Evolutionary conservation across 2,113 vertebrate species (phyloP).

Genomic region (Lutjanus erythropterus): DNA sequence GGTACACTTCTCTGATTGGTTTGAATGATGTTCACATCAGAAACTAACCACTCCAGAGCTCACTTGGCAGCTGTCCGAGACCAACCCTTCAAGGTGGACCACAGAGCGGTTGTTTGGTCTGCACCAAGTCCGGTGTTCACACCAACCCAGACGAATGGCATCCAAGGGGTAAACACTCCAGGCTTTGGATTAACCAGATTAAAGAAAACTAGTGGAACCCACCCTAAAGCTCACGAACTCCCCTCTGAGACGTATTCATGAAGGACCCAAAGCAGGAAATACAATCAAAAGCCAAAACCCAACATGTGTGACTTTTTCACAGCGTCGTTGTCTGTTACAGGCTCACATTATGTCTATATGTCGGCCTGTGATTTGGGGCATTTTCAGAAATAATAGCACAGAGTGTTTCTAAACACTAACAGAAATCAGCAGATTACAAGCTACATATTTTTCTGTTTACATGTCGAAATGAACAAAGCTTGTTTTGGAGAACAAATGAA

Average conservation of each 20-base stretch:
- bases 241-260: slow-evolving; percentile 60
- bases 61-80: no score
- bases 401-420: slow-evolving; percentile 40
- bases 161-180: no score
- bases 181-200: no score
- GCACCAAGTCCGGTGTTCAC: no score
- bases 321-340: slow-evolving; percentile 25
- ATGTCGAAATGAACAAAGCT: slow-evolving; percentile 64
- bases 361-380: slow-evolving; percentile 31
- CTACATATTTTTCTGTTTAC: slow-evolving; percentile 75
- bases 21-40: no score
- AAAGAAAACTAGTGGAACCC: no score
- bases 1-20: no score
- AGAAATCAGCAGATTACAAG: slow-evolving; percentile 63
- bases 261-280: slow-evolving; percentile 70
- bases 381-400: slow-evolving; percentile 57
- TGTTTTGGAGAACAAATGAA: slow-evolving; percentile 47
- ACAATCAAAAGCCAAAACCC: slow-evolving; percentile 27
- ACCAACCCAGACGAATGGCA: no score
- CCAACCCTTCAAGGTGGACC: no score
- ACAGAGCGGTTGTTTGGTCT: no score
- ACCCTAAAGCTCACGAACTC: slow-evolving; percentile 26
- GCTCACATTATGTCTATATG: slow-evolving; percentile 20
- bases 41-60: no score
- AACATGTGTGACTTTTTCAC: slow-evolving; percentile 13